Evolutionary conservation across 2,113 vertebrate genomes (phyloP).

Genomic region (Oceanodroma tethys): DNA sequence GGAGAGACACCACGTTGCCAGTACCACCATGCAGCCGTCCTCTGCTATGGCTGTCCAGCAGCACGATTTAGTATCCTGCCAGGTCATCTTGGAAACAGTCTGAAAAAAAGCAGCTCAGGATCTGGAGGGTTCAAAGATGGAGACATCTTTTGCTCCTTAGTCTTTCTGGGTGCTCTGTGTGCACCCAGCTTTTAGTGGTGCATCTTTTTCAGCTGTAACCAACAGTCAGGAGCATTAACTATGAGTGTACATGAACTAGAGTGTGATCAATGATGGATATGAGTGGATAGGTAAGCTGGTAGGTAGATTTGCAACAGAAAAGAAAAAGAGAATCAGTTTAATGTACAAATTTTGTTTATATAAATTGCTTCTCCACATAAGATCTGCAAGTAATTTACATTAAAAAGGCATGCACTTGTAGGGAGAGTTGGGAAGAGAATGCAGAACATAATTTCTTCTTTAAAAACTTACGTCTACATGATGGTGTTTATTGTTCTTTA

Average conservation of each 20-base stretch:
- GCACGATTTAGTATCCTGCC: accelerated
- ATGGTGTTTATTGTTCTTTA: slow-evolving; percentile 40
- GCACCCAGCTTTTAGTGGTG: neutral
- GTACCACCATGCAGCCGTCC: too few species aligned
- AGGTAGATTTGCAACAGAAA: neutral
- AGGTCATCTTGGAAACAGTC: neutral
- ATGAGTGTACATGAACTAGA: neutral
- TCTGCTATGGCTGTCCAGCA: neutral
- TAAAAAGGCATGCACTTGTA: neutral
- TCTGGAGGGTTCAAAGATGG: neutral
- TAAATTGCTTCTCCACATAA: neutral
- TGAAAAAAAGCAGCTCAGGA: neutral
- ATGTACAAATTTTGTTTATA: neutral
- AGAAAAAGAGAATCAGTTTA: neutral
- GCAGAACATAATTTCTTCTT: neutral
- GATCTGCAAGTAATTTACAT: neutral
- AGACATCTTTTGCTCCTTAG: neutral
- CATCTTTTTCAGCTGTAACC: neutral
- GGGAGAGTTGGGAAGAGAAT: neutral
- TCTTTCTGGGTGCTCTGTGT: neutral
- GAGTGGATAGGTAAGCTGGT: neutral
- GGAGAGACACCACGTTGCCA: accelerated
- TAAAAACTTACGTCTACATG: neutral
- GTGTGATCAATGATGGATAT: neutral
- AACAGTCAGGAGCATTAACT: neutral